Evolutionary conservation across 2,113 vertebrate genomes (phyloP).

Genomic region (Shinisaurus crocodilurus): DNA sequence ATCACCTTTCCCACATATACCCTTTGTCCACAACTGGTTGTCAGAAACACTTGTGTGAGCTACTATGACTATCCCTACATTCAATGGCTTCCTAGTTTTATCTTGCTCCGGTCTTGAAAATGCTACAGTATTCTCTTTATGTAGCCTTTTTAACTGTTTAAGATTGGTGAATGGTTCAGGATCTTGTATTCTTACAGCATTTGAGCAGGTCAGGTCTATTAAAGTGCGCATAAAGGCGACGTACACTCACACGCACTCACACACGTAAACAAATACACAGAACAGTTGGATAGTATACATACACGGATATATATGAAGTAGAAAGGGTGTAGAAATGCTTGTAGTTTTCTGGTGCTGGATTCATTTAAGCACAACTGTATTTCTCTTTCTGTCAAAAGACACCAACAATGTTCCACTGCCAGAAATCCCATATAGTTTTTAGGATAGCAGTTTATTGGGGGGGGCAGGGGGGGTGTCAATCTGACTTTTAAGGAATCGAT

Average conservation of each 20-base stretch:
- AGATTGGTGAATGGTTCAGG: neutral
- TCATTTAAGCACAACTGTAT: neutral
- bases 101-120: neutral
- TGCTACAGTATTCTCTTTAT: neutral
- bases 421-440: neutral
- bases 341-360: neutral
- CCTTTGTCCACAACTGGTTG: neutral
- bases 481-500: neutral
- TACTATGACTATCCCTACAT: neutral
- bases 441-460: no score
- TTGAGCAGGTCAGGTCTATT: neutral
- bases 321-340: neutral
- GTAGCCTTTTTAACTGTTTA: neutral
- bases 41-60: neutral
- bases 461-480: no score
- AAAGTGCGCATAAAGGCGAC: neutral
- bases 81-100: neutral
- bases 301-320: neutral
- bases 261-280: neutral
- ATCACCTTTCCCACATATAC: neutral
- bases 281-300: neutral
- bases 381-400: neutral
- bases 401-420: neutral
- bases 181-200: neutral
- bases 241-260: neutral